Evolutionary conservation across 2,888 invertebrate species (phyloP), one percentile per base, ranked within the genome.

Genomic region (Nomada goodeniana): DNA sequence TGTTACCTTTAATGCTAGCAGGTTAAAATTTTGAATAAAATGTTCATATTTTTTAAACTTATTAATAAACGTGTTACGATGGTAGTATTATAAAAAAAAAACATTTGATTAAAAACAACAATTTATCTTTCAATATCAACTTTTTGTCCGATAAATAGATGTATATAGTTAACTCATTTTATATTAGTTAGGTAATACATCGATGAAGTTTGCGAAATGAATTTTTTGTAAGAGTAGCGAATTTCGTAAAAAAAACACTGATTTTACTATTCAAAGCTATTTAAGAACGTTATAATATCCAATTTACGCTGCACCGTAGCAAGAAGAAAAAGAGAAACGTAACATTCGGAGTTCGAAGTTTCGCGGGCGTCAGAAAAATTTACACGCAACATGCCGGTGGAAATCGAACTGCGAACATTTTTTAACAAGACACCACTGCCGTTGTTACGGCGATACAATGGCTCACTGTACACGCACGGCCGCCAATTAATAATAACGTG

Each of bases 341-440:
- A 47, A 67, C 26, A 47, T 68, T 73, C 10, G 42, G 42, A 26
- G 36, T 86, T 86, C 76, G 69, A 86, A 86, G 72, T 86, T 86
- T 86, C 86, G 86, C 86, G 86, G 86, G 86, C 55, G 50, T 52
- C 55, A 70, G 77, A 86, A 86, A 82, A 86, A 86, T 84, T 74
- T 64, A 52, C 63, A 76, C 61, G 74, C 77, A 84, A 80, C 83
- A 86, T 77, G 86, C 86, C 86, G 84, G 86, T 86, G 84, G 73
- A 76, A 78, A 82, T 86, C 86, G 86, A 82, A 76, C 77, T 71
- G 82, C 76, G 76, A 80, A 82, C 75, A 81, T 87, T 86, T 85
- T 86, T 80, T 78, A 80, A 75, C 68, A 74, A 80, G 80, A 74
- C 64, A 83, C 75, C 79, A 76, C 79, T 72, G 68, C 64, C 78